Base-by-base conservation (phyloP, 2,113 vertebrate genomes). In the Acanthochromis polyacanthus region DNA sequence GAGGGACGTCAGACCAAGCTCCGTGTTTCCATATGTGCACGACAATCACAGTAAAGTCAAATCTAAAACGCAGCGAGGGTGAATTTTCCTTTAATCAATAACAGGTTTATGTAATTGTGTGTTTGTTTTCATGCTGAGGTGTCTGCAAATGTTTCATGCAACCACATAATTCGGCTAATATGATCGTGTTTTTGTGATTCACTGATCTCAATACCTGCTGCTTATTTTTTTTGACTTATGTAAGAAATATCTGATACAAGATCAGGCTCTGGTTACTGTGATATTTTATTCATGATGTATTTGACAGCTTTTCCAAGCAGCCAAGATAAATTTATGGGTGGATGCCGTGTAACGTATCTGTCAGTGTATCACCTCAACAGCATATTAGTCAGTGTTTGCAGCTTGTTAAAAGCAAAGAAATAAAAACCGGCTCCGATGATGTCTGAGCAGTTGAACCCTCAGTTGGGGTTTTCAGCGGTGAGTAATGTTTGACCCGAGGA, bases 401-500 rank as follows among this genome's bases (percentile, higher is more conserved):
- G 68, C 36, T 71, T 59, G 19, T 1, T 70, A 56, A 72, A 72
- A 65, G 11, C 15, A 51, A 75, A 78, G 60, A 12, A 75, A 78
- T 20, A 16, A 69, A 70, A 74, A 46, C 71, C 20, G 74, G 14
- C n/a, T 17, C 9, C 22, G 61, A 45, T 64, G 66, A 81, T 67
- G 36, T 58, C 30, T 71, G 68, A 82, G 64, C 73, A 48, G 23
- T 57, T 62, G 68, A 80, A 59, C 59, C 22, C 16, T 20, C 5
- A 5, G 16, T 51, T 51, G 16, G 16, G 16, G 7, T 46, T 63
- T 69, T 66, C 30, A 46, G 50, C 56, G 9, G 46, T 77, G 78
- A 84, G 63, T 79, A 72, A 83, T 78, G 81, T 81, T 80, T 78
- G 85, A 83, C 74, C 45, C 15, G 59, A 80, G 72, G 81, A 75